Conservation (phyloP, 2,888 invertebrate genomes). For the Drosophila greeni region DNA sequence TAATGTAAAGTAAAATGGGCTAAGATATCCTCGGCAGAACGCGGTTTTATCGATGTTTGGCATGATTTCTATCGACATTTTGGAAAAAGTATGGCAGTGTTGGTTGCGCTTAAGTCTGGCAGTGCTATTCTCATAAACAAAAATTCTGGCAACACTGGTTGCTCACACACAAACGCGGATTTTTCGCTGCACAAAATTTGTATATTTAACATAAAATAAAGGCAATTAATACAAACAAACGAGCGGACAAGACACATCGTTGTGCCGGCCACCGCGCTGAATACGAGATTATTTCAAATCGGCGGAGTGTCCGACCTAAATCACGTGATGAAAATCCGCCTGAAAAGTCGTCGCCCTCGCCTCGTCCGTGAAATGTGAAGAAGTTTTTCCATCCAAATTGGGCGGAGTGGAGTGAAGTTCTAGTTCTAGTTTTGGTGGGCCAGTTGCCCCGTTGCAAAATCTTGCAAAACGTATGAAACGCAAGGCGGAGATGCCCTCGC, state of each 20-base stretch:
- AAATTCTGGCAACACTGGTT: not conserved
- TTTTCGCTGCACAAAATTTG: constrained; percentile 61
- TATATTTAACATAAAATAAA: constrained; percentile 54
- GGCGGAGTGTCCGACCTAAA: constrained; percentile 34
- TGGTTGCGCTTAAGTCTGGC: too few species aligned
- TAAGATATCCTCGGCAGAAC: too few species aligned
- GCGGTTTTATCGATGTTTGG: too few species aligned
- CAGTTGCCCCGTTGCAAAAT: not conserved
- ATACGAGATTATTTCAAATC: constrained; percentile 22
- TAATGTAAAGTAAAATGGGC: too few species aligned
- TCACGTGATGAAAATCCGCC: constrained; percentile 70
- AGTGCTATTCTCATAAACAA: too few species aligned
- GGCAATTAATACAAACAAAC: constrained; percentile 46
- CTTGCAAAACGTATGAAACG: not conserved
- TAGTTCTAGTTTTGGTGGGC: constrained; percentile 6
- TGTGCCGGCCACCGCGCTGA: constrained; percentile 38
- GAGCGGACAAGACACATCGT: constrained; percentile 28
- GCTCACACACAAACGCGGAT: constrained; percentile 48
- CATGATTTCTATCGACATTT: too few species aligned
- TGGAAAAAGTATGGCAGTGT: too few species aligned
- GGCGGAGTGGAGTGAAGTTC: constrained; percentile 27
- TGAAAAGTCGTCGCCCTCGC: constrained; percentile 45
- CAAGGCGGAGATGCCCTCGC: constrained; percentile 38
- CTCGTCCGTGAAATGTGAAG: constrained; percentile 43
- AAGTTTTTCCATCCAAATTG: constrained; percentile 62